Percentiles rank a stretch among this genome's conserved stretches.
phyloP scores from a whole-genome alignment of 1,140 invertebrate species.

The Heterodera carotae region DNA sequence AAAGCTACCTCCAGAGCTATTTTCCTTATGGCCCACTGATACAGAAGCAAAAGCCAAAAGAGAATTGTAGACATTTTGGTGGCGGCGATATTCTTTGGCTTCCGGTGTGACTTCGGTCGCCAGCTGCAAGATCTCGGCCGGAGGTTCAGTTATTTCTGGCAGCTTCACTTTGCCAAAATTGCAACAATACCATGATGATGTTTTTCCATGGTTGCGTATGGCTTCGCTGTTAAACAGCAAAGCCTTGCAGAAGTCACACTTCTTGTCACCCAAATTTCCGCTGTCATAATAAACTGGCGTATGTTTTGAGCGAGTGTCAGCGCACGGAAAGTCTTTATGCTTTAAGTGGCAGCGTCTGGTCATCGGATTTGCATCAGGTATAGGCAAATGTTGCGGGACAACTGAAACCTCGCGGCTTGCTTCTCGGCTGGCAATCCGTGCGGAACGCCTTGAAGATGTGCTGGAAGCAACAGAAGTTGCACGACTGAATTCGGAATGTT shows the following conservation, averaged over 20 bases:
- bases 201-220: not conserved
- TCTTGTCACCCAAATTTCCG: not conserved
- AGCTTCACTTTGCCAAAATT: not conserved
- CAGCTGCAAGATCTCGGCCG: not conserved
- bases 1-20: not conserved
- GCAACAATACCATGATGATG: constrained; percentile 8
- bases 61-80: constrained; percentile 3
- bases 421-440: not conserved
- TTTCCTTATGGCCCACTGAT: not conserved
- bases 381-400: not conserved
- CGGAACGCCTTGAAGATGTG: not conserved
- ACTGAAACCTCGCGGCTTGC: not conserved
- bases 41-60: constrained; percentile 2
- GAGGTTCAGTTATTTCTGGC: not conserved
- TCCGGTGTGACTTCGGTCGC: not conserved
- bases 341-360: not conserved
- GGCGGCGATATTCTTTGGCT: not conserved
- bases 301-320: not conserved
- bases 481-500: not conserved
- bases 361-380: not conserved
- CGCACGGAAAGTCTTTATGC: not conserved
- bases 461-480: not conserved
- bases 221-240: constrained; percentile 1
- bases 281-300: not conserved
- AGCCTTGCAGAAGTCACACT: not conserved